phyloP scores from a whole-genome alignment of 1,140 invertebrate species.

The Tetranychus cinnabarinus region DNA sequence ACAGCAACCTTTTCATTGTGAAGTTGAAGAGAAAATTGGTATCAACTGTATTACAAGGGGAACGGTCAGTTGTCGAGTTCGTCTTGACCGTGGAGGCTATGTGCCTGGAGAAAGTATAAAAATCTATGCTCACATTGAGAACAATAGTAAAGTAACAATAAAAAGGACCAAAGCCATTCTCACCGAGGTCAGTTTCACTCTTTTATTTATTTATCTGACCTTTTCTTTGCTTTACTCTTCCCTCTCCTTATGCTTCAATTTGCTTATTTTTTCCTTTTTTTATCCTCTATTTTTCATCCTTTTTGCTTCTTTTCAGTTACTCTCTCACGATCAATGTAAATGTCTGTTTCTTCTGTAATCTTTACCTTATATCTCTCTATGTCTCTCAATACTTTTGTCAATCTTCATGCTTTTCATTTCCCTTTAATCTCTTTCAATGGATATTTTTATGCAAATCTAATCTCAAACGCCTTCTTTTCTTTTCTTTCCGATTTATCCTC shows the following conservation, averaged over 20 bases:
- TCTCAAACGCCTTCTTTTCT: background rate
- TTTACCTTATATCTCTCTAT: too few relatives aligned
- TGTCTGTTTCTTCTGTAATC: too few relatives aligned
- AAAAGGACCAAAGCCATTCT: constrained; percentile 46
- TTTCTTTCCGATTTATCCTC: background rate
- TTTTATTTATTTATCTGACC: too few relatives aligned
- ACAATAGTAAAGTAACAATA: constrained; percentile 52
- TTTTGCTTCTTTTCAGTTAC: background rate
- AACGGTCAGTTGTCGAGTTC: constrained; percentile 51
- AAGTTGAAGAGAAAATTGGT: constrained; percentile 66
- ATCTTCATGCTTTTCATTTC: background rate
- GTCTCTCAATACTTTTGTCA: background rate
- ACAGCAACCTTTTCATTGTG: constrained; percentile 72
- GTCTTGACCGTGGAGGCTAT: constrained; percentile 68
- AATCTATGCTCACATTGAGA: constrained; percentile 57
- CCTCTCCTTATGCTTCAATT: background rate
- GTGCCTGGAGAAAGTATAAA: constrained; percentile 76
- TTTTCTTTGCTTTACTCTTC: background rate
- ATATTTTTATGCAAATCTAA: background rate
- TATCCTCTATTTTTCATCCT: too few relatives aligned
- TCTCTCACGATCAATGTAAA: background rate
- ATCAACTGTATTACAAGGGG: constrained; percentile 61
- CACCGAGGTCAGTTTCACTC: constrained; percentile 34
- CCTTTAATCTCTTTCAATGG: background rate
- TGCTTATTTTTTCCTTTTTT: background rate